Evolutionary conservation across 2,113 vertebrate species (phyloP).

Genomic region (Lagopus muta): DNA sequence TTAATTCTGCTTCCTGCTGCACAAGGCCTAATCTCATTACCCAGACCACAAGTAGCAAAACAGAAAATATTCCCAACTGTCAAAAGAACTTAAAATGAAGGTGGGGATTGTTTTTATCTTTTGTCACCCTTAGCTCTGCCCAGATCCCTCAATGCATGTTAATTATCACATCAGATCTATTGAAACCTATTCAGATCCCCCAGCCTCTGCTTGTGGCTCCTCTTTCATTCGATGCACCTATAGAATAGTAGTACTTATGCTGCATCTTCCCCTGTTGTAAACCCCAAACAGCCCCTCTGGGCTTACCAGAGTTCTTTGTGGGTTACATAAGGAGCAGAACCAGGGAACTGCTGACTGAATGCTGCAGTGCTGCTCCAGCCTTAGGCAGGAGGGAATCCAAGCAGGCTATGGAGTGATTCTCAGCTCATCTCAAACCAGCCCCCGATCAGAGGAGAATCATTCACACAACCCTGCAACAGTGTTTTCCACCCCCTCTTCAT

Average conservation of each 20-base stretch:
- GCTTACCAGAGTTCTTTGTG: accelerated
- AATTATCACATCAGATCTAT: slow-evolving; percentile 54
- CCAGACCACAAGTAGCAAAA: slow-evolving; percentile 76
- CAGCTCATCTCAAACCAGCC: slow-evolving; percentile 10
- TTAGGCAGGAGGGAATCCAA: neutral
- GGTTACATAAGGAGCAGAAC: accelerated
- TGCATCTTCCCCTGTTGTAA: neutral
- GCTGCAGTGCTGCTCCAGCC: neutral
- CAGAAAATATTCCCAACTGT: slow-evolving; percentile 66
- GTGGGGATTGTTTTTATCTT: slow-evolving; percentile 53
- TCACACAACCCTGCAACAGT: slow-evolving; percentile 11
- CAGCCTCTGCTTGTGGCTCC: neutral
- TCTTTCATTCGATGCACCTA: neutral
- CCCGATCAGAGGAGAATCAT: slow-evolving; percentile 15
- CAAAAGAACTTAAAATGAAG: slow-evolving; percentile 74
- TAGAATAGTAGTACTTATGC: neutral
- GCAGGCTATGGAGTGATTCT: neutral
- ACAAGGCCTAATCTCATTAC: slow-evolving; percentile 78
- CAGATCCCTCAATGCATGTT: neutral
- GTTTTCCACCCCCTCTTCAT: slow-evolving; percentile 44
- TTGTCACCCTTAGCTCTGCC: neutral
- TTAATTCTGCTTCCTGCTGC: slow-evolving; percentile 82
- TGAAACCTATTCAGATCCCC: neutral
- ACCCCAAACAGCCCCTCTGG: neutral
- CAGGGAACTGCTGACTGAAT: neutral